phyloP scores from a whole-genome alignment of 2,797 vertebrate species.

The Microctenopoma lineatum region DNA sequence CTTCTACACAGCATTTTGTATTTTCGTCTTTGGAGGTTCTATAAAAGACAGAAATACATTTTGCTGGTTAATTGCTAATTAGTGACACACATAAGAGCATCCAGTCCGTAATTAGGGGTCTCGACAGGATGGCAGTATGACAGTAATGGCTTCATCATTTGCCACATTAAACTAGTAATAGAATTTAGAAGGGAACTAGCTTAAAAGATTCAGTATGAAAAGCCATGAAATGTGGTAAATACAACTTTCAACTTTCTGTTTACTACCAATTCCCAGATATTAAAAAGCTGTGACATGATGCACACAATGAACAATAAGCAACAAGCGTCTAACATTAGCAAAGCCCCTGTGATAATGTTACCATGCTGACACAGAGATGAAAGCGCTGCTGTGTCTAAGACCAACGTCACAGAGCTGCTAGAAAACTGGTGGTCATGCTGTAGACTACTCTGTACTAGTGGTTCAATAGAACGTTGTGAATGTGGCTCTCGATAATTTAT shows the following conservation, averaged over 20 bases:
- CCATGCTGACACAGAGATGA: background rate
- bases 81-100: slow-evolving; percentile 38
- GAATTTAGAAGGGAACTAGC: background rate
- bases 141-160: slow-evolving; percentile 41
- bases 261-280: too few relatives aligned
- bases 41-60: slow-evolving; percentile 31
- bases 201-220: too few relatives aligned
- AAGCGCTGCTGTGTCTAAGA: background rate
- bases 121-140: slow-evolving; percentile 29
- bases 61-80: slow-evolving; percentile 42
- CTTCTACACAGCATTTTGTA: slow-evolving; percentile 23
- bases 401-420: background rate
- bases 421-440: too few relatives aligned
- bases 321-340: too few relatives aligned
- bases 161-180: slow-evolving; percentile 20
- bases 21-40: slow-evolving; percentile 27
- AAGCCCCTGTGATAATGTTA: background rate
- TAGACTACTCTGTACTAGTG: background rate
- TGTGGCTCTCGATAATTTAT: slow-evolving; percentile 20
- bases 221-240: background rate
- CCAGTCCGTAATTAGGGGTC: slow-evolving; percentile 44
- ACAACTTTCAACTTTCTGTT: too few relatives aligned
- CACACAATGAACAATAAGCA: background rate
- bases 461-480: background rate
- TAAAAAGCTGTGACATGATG: background rate